Evolutionary conservation across 2,888 invertebrate species (phyloP), one percentile per base, ranked within the genome.

Genomic region (Eustalomyia histrio): DNA sequence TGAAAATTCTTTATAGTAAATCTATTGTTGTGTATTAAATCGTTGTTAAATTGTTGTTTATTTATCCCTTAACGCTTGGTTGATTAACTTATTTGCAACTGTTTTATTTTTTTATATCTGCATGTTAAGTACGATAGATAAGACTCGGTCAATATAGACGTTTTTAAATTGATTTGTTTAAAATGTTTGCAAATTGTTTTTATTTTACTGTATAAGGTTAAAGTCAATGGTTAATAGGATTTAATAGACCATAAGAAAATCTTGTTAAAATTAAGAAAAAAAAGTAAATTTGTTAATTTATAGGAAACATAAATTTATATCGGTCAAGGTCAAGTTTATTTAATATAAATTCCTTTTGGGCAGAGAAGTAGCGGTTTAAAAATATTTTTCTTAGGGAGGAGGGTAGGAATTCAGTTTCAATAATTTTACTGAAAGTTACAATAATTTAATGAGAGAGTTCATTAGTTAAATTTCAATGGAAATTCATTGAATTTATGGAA

Each of bases 1-100:
- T 24, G 43, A 29, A 29, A 72, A 65, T 60, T 72, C 35, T 47
- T 60, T n/a, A 47, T 33, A 68, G 29, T 29, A 47, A 67, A 50
- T 55, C 53, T 67, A 52, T 69, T 60, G 3, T 21, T 47, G 50
- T 65, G 33, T 57, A 24, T 69, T 63, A 64, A 47, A 33, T 65
- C 18, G 18, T 78, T 78, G 60, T 72, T n/a, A 55, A 69, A 60
- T 64, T 71, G 60, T 57, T 73, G 69, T 71, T 73, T 81, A 65
- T 81, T 81, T 81, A 78, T 78, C 53, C 43, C 63, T 81, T 81
- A 74, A 74, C 71, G 78, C 73, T 78, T 74, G 60, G 71, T 39
- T 81, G 74, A 67, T 52, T 71, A 63, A 60, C 64, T 58, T 69
- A 60, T 71, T 80, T 17, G 39, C 55, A 60, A 69, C 33, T 47